These are phyloP conservation scores for Coelinius sp. DNA, from an alignment of 2,888 invertebrate species.

Conservation along the genomic window DNA sequence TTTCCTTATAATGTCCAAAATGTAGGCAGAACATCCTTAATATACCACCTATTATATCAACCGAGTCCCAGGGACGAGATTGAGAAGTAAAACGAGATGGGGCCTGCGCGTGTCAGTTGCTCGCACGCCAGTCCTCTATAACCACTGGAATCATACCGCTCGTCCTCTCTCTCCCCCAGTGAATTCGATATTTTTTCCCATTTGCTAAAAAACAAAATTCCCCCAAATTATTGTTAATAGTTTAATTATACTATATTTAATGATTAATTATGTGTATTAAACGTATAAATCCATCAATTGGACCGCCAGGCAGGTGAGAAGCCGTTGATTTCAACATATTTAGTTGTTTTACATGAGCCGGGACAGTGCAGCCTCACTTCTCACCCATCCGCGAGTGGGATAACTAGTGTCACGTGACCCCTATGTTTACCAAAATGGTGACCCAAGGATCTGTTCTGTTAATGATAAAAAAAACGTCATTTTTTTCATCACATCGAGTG, in stretches of 20 bases:
- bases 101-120: constrained; percentile 10
- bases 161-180: not conserved
- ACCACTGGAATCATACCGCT: constrained; percentile 2
- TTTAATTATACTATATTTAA: not conserved
- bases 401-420: constrained; percentile 64
- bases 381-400: constrained; percentile 44
- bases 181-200: not conserved
- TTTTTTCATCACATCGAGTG: not conserved
- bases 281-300: constrained; percentile 36
- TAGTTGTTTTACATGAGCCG: constrained; percentile 52
- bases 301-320: constrained; percentile 60
- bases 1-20: too few relatives aligned
- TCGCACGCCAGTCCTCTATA: not conserved
- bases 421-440: constrained; percentile 70
- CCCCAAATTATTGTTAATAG: not conserved
- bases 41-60: too few relatives aligned
- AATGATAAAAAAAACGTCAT: constrained; percentile 41
- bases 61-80: constrained; percentile 12
- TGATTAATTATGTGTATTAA: not conserved
- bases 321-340: constrained; percentile 13
- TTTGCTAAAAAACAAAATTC: not conserved
- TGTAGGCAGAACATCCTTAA: too few relatives aligned
- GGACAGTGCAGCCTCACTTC: constrained; percentile 61
- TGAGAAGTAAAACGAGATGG: not conserved
- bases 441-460: constrained; percentile 53